Evolutionary conservation across 2,113 vertebrate genomes (phyloP), one percentile per base, ranked within the genome.

Genomic region (Nipponia nippon): DNA sequence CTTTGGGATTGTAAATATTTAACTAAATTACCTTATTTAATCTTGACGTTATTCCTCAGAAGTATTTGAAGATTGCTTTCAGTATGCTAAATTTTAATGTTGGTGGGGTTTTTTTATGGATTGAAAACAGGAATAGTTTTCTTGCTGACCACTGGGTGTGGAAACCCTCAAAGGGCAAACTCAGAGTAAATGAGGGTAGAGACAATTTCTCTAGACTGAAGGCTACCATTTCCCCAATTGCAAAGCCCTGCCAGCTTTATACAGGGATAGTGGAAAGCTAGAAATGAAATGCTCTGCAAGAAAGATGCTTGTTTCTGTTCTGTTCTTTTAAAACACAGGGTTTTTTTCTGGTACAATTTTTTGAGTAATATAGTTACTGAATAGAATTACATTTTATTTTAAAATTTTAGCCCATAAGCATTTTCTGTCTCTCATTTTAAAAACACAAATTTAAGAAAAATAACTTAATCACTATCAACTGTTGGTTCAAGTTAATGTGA

Each of bases 1-100:
- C 71, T 81, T 75, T 90, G 78, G 66, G 65, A 56, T 44, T 78
- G 84, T 73, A 90, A 93, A 90, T 63, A 82, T 58, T 90, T 27
- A 30, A 21, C 84, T 91, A 76, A 65, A 19, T 84, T 38, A 38
- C 38, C 38, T 38, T 69, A 44, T 32, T 91, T 77, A 21, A 84
- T 84, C 55, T 69, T n/a, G 32, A 0, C 66, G 36, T 88, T 65
- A 90, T 44, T 93, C n/a, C 75, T 83, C 32, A 32, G 40, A 79
- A 55, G 22, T 46, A 34, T 59, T 38, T 80, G 61, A 88, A 76
- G 62, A 40, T 38, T 34, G 29, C 62, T 85, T 80, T 63, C 12
- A 36, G 19, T 50, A 44, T 14, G 32, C 36, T 79, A 9, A 11
- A 55, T 76, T 38, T 65, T 69, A 46, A 26, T 83, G n/a, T 8